Percentiles rank a stretch among this genome's conserved stretches.
phyloP scores from a whole-genome alignment of 2,888 invertebrate species.

The Agonopterix alstromeriana region DNA sequence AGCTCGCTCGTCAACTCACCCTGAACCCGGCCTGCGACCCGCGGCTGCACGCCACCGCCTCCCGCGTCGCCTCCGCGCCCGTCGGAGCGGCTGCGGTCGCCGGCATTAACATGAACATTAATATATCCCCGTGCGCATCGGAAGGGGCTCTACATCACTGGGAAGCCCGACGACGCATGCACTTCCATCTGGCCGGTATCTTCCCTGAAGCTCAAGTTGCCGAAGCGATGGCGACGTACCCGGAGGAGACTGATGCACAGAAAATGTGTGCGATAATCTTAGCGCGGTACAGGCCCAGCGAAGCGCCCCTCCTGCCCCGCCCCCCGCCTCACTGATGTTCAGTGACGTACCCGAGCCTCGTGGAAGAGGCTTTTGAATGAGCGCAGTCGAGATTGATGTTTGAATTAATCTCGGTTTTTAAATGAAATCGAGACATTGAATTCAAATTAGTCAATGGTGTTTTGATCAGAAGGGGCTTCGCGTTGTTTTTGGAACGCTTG shows the following conservation, averaged over 20 bases:
- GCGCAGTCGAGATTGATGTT: constrained; percentile 12
- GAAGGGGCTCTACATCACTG: constrained; percentile 66
- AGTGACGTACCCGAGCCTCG: constrained; percentile 3
- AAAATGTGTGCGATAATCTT: constrained; percentile 92
- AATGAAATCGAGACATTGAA: constrained; percentile 44
- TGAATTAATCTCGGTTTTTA: constrained; percentile 50
- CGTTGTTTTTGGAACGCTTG: background rate
- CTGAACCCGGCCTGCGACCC: constrained; percentile 90
- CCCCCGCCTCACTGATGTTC: constrained; percentile 32
- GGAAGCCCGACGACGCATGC: constrained; percentile 86
- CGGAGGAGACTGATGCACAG: constrained; percentile 93
- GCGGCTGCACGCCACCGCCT: constrained; percentile 78
- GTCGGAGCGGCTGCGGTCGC: constrained; percentile 80
- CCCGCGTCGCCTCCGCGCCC: constrained; percentile 85
- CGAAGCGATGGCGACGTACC: constrained; percentile 90
- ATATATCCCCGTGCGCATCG: constrained; percentile 51
- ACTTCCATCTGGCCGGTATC: constrained; percentile 92
- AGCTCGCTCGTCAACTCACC: constrained; percentile 87
- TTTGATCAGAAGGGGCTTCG: background rate
- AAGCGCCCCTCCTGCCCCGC: constrained; percentile 35
- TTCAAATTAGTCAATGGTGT: constrained; percentile 23
- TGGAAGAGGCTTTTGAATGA: background rate
- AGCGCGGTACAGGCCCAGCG: constrained; percentile 79
- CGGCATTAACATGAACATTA: constrained; percentile 77
- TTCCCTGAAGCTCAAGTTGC: constrained; percentile 95